phyloP scores from a whole-genome alignment of 2,113 vertebrate species.

The Shinisaurus crocodilurus region DNA sequence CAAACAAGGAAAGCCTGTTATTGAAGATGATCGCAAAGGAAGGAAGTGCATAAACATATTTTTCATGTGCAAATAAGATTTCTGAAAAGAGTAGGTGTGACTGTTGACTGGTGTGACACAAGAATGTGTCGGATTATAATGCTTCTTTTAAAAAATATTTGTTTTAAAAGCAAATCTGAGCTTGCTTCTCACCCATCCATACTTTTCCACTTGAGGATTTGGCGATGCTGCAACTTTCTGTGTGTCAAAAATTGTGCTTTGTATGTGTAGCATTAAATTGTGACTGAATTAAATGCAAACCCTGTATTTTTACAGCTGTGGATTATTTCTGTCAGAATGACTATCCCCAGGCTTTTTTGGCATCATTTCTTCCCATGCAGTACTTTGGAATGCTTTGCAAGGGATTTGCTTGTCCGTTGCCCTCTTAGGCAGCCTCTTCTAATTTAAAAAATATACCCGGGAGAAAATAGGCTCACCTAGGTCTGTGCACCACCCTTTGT shows the following conservation, averaged over 20 bases:
- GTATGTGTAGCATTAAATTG: neutral
- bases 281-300: neutral
- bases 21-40: conserved; percentile 14
- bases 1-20: conserved; percentile 48
- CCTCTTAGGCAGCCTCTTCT: neutral
- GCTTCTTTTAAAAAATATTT: conserved; percentile 18
- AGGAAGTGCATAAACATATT: neutral
- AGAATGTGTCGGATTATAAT: conserved; percentile 40
- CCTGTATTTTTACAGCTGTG: neutral
- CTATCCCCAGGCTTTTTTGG: neutral
- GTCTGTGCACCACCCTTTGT: neutral
- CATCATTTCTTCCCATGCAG: neutral
- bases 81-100: conserved; percentile 32
- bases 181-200: conserved; percentile 14
- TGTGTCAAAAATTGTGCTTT: neutral
- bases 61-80: conserved; percentile 38
- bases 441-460: neutral
- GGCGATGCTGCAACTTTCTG: neutral
- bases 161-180: conserved; percentile 24
- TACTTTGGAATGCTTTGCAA: neutral
- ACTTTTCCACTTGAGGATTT: neutral
- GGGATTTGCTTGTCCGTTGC: neutral
- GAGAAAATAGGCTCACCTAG: neutral
- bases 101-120: conserved; percentile 31
- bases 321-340: neutral